Evolutionary conservation across 2,797 vertebrate genomes (phyloP), one percentile per base, ranked within the genome.

Genomic region (Hypotaenidia philippensis): DNA sequence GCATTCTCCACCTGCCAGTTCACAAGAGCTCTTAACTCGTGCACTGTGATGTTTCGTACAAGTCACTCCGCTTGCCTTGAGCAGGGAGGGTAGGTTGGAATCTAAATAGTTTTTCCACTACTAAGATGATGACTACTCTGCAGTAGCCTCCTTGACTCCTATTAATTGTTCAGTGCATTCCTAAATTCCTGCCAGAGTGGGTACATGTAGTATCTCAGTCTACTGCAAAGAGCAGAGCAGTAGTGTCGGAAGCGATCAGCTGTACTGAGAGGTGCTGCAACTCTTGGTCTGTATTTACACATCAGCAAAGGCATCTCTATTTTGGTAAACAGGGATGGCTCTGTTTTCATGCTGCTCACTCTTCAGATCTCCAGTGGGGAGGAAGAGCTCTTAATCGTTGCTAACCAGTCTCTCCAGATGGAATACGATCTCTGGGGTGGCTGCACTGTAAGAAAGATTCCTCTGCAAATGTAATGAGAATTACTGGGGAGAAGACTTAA

Each of bases 331-430:
- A 36, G 29, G 55, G 27, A 32, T 68, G 31, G 20, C 36, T 83
- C 26, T 0, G 0, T 70, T 72, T 84, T 77, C 34, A 9, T 47
- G 57, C 50, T 1, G 0, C 14, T 36, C 10, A 4, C 22, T 69
- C 63, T 69, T 64, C 47, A 49, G 31, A 41, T 63, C 20, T 60
- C 36, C 31, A 64, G 32, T 10, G 22, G 59, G 57, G 53, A 83
- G 34, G 61, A 79, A 21, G 44, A 86, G 52, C 44, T 64, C 45
- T 74, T 80, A 41, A 10, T 70, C 18, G 2, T 22, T 68, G 45
- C 61, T 75, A 49, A 38, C 50, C 2, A 2, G 6, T 27, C 11
- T 82, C n/a, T 80, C 29, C 65, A 75, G 36, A 50, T 74, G 66
- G 83, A 56, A 23, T 25, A 14, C 0, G 1, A 26, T 44, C 44